Base-by-base conservation (phyloP, 2,113 vertebrate genomes). In the Coturnix japonica region DNA sequence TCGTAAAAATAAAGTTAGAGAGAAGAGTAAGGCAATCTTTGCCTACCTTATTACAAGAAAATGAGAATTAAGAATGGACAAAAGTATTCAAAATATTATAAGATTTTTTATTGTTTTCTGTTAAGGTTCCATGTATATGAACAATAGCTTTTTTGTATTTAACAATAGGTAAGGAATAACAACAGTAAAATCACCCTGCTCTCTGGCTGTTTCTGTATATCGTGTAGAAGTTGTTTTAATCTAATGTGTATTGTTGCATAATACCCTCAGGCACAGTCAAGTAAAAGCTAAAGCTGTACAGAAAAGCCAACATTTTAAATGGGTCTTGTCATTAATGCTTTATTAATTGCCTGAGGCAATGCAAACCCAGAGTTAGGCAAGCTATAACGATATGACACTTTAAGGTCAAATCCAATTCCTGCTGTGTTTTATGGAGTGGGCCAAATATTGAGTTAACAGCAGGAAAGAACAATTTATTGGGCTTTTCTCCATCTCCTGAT, bases 311-410 rank as follows among this genome's bases (percentile, higher is more conserved):
- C 98, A 98, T 98, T 99, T 99, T 98, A 98, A 99, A 99, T 98
- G 98, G 98, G 98, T 98, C 98, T 99, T 99, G 98, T 99, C 99
- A 98, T 99, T 99, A 99, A 99, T 99, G 98, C 98, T 99, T 99
- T 99, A 99, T 99, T 99, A 99, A 99, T 98, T 98, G 99, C 99
- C 98, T 64, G 93, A 95, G 98, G 99, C 98, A 96, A 98, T 96
- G 93, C 94, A 98, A 98, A 98, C 97, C 96, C 97, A 95, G 97
- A 95, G 97, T 97, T 95, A 97, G 97, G 98, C 98, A 97, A 98
- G 98, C 98, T 98, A 97, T 98, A 98, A 98, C 98, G 98, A 98
- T 98, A 97, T 99, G 99, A 99, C 99, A 99, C 98, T 99, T 99
- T 98, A 98, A 99, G 99, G 99, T 99, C 99, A 99, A 98, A 97